Evolutionary conservation across 2,113 vertebrate genomes (phyloP), one percentile per base, ranked within the genome.

Genomic region (Ameiurus melas): DNA sequence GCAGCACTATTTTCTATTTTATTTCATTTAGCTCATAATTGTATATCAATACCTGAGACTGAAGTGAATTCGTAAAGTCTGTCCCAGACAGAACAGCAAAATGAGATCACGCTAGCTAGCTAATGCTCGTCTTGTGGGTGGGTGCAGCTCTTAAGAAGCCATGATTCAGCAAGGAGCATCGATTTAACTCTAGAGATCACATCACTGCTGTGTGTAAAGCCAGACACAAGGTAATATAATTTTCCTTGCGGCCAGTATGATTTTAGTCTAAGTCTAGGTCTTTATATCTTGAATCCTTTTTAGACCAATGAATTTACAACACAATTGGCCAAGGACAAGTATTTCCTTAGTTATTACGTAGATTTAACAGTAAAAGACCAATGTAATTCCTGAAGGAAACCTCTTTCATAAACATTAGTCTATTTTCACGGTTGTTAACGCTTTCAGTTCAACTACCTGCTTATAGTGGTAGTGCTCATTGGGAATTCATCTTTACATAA

Each of bases 131-230:
- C 30, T 33, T 53, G 43, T 47, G 47, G 47, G 16, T 17, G 57
- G 14, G 55, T 36, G 55, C 3, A 5, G n/a, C 17, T 75, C 53
- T 43, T 55, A n/a, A 27, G 27, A 20, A 13, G 55, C 12, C 53
- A 86, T 86, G 85, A 86, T 27, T 86, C 71, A 86, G 85, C 85
- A 86, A 55, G 30, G 55, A 85, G 39, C 70, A 81, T 58, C 27
- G 66, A 85, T 57, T 77, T 57, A 1, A 36, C 25, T 22, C 25
- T 39, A 13, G 19, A 57, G 17, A 55, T 13, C 9, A 75, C 30
- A 47, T 19, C 14, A 36, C 25, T 43, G 70, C 70, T 60, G 27
- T 17, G n/a, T 9, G 33, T 9, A 10, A 75, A 43, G 30, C 70
- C 68, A 75, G 84, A 75, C 70, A 73, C 66, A 85, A 22, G 17